A percentile compares a stretch with the other conserved stretches of the same genome.
phyloP scores from a whole-genome alignment of 2,113 vertebrate species.

The Nycticorax nycticorax region DNA sequence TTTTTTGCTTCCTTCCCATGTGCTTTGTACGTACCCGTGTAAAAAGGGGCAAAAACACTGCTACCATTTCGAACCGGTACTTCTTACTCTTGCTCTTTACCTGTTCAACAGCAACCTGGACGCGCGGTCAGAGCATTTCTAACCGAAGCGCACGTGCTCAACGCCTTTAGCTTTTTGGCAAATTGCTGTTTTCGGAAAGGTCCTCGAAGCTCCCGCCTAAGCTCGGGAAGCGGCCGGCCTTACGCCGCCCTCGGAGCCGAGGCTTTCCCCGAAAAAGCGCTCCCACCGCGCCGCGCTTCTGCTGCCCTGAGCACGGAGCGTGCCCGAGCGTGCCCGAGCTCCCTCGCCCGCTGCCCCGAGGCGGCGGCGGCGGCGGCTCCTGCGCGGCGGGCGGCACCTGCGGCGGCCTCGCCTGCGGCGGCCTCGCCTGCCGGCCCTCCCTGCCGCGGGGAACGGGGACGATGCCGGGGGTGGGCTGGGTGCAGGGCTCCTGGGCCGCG shows the following conservation, averaged over 20 bases:
- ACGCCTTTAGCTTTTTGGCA: too few species aligned
- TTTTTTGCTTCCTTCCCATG: background rate
- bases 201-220: accelerated
- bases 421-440: background rate
- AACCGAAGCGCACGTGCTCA: background rate
- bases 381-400: background rate
- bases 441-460: accelerated
- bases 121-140: accelerated
- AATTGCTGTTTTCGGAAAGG: too few species aligned
- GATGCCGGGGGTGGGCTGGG: background rate
- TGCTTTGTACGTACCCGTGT: background rate
- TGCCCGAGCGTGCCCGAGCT: too few species aligned
- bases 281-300: too few species aligned
- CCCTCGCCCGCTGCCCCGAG: background rate
- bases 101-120: background rate
- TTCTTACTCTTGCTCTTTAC: background rate
- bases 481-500: background rate
- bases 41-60: background rate
- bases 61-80: background rate
- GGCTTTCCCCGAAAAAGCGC: too few species aligned
- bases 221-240: accelerated
- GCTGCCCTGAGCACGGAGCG: too few species aligned
- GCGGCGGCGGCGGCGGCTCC: background rate
- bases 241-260: accelerated
- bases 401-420: too few species aligned